Base-by-base conservation (phyloP, 2,113 vertebrate genomes). In the Colossoma macropomum region DNA sequence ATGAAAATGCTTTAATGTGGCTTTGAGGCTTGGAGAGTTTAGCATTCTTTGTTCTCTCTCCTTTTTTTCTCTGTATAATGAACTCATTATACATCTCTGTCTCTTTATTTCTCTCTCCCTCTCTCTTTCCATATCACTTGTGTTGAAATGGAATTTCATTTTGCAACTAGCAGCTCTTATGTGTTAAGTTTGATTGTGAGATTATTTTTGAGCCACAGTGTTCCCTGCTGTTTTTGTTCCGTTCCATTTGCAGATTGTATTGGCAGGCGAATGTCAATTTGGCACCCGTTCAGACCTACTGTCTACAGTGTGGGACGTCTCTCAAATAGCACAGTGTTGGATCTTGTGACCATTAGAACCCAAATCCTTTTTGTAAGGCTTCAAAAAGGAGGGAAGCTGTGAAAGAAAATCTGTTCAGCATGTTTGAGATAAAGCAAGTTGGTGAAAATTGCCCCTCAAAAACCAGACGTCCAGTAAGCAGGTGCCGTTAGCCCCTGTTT, bases 191-290 rank as follows among this genome's bases (percentile, higher is more conserved):
- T 72, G 68, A 48, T 63, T 78, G 62, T 62, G 27, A 23, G 63
- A 21, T 70, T 76, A 16, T 54, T 50, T 41, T 82, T 79, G 8
- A 30, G 41, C 25, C 30, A 16, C 48, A 28, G n/a, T 80, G 41
- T 73, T 75, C 23, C n/a, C 4, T 79, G n/a, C 63, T 30, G 85
- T 83, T 82, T 86, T 84, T 87, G 68, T 21, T 54, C 74, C n/a
- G 59, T 27, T 45, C 74, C 78, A 60, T 80, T 84, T 86, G 78
- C 82, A 91, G 74, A 87, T 84, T 87, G 79, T 88, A 90, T 90
- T 77, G 87, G 92, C 86, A 85, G 83, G 81, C 83, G 83, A 90
- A 89, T 87, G 85, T 91, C 73, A 85, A 59, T 89, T 90, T 91
- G 90, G 88, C 86, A 59, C 0, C 17, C 69, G 77, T 88, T 91